Conservation (phyloP, 1,140 invertebrate genomes). For the Sogatella furcifera region DNA sequence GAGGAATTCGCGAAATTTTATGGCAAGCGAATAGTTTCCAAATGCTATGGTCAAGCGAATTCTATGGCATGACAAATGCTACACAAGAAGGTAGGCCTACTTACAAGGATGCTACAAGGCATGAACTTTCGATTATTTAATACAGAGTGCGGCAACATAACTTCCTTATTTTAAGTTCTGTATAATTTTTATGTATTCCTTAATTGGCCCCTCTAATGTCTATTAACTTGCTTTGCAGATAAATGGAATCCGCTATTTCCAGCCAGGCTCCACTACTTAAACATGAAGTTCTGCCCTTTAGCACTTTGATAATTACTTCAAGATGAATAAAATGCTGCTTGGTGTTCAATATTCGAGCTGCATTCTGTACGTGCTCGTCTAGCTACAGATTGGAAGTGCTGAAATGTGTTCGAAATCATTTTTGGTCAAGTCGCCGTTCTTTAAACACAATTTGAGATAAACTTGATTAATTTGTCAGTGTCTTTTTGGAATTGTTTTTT, state of each 20-base stretch:
- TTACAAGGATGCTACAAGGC: too few relatives aligned
- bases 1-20: too few relatives aligned
- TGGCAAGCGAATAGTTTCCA: too few relatives aligned
- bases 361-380: neutral
- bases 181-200: constrained; percentile 6
- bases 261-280: constrained; percentile 36
- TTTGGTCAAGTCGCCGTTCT: neutral
- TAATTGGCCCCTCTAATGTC: neutral
- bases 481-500: too few relatives aligned
- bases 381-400: neutral
- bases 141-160: too few relatives aligned
- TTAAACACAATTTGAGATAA: neutral
- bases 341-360: neutral
- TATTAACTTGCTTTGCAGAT: constrained; percentile 42
- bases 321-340: neutral
- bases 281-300: neutral
- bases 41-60: too few relatives aligned
- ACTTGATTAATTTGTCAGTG: too few relatives aligned
- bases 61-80: too few relatives aligned
- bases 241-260: constrained; percentile 61
- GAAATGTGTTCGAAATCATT: neutral
- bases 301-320: neutral
- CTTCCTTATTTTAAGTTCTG: neutral
- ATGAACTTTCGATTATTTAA: too few relatives aligned
- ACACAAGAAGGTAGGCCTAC: too few relatives aligned